phyloP scores from a whole-genome alignment of 2,888 invertebrate species.

The Acronicta alni region DNA sequence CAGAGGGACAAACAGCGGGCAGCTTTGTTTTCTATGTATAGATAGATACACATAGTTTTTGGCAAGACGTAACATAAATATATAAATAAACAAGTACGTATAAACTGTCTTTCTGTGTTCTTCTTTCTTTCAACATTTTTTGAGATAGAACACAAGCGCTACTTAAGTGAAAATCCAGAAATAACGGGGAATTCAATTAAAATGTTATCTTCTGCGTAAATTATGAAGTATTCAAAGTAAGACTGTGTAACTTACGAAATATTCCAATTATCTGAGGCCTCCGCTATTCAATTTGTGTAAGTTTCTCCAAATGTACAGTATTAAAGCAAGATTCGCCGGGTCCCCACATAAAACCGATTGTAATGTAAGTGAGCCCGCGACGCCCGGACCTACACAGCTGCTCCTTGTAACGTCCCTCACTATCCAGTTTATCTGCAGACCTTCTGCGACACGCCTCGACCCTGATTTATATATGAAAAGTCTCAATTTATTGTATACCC shows the following conservation, averaged over 20 bases:
- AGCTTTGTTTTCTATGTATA: no score
- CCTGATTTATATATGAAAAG: slow-evolving; percentile 84
- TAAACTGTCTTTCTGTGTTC: no score
- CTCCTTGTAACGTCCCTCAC: slow-evolving; percentile 72
- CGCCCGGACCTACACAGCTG: slow-evolving; percentile 69
- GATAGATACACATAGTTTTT: no score
- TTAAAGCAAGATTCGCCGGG: slow-evolving; percentile 63
- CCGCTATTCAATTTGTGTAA: slow-evolving; percentile 73
- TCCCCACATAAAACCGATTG: slow-evolving; percentile 73
- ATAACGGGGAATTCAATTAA: slow-evolving; percentile 41
- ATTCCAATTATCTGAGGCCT: slow-evolving; percentile 66
- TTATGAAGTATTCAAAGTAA: slow-evolving; percentile 53
- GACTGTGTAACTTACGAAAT: slow-evolving; percentile 55
- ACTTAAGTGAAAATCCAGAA: no score
- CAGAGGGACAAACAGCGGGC: no score
- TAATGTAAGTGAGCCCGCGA: slow-evolving; percentile 79
- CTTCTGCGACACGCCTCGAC: slow-evolving; percentile 73
- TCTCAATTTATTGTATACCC: slow-evolving; percentile 78
- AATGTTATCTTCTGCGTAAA: slow-evolving; percentile 41
- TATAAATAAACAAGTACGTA: no score
- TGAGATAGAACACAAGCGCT: no score
- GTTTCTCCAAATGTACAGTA: slow-evolving; percentile 64
- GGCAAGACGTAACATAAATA: no score
- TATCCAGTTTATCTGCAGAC: slow-evolving; percentile 76
- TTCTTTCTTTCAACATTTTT: no score